phyloP scores from a whole-genome alignment of 2,797 vertebrate genomes.

The Pterois miles region DNA sequence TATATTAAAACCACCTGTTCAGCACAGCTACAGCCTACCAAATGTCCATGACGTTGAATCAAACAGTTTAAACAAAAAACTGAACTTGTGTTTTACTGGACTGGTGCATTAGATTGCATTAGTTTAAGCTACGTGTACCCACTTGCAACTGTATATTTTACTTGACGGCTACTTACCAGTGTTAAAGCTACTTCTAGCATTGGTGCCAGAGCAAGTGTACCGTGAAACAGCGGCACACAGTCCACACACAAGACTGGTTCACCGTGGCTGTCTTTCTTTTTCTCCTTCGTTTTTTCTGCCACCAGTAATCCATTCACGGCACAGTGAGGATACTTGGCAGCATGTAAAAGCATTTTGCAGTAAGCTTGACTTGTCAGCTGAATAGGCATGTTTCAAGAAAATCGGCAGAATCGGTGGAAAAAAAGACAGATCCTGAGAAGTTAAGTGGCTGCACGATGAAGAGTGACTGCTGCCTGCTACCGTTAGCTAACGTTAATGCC shows the following conservation, averaged over 20 bases:
- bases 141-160: neutral
- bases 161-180: conserved; percentile 84
- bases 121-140: neutral
- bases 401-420: neutral
- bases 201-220: conserved; percentile 92
- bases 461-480: conserved; percentile 18
- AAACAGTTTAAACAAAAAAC: neutral
- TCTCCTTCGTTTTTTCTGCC: conserved; percentile 88
- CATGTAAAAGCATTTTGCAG: conserved; percentile 95
- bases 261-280: conserved; percentile 81
- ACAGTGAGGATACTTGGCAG: conserved; percentile 94
- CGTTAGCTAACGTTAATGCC: conserved; percentile 63
- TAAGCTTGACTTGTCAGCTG: conserved; percentile 96
- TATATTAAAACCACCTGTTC: neutral
- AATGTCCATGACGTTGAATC: neutral
- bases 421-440: conserved; percentile 16
- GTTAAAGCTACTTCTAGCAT: conserved; percentile 97
- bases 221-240: conserved; percentile 96
- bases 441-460: conserved; percentile 21
- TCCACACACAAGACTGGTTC: conserved; percentile 89
- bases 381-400: conserved; percentile 76
- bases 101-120: neutral
- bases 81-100: neutral
- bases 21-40: neutral
- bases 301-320: conserved; percentile 94